Percentiles rank a stretch among this genome's conserved stretches.
Evolutionary conservation across 2,888 invertebrate species (phyloP).

Genomic region (Scrobipalpa costella): DNA sequence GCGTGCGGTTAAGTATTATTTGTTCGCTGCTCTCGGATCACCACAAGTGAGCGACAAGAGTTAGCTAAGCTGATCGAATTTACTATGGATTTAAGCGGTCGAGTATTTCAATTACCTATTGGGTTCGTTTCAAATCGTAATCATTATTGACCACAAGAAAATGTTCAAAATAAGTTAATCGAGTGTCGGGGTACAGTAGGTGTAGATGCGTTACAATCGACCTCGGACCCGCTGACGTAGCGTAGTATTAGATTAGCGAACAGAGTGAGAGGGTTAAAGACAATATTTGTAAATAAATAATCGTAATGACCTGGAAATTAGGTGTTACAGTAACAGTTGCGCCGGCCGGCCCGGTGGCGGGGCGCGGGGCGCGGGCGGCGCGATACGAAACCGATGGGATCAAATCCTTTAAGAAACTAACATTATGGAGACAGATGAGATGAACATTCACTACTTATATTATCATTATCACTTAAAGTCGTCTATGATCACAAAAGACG

Average conservation of each 20-base stretch:
- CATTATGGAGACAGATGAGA: slow-evolving; percentile 68
- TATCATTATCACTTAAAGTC: slow-evolving; percentile 61
- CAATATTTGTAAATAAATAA: slow-evolving; percentile 82
- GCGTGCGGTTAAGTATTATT: slow-evolving; percentile 44
- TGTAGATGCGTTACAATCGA: slow-evolving; percentile 72
- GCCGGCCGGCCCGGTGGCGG: slow-evolving; percentile 34
- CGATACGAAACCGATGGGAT: slow-evolving; percentile 80
- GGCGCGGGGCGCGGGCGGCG: slow-evolving; percentile 54
- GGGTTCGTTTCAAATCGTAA: slow-evolving; percentile 64
- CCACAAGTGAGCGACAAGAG: slow-evolving; percentile 57
- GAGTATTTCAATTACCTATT: slow-evolving; percentile 67
- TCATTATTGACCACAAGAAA: slow-evolving; percentile 66
- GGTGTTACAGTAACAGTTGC: slow-evolving; percentile 69
- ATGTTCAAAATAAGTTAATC: slow-evolving; percentile 67
- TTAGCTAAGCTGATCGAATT: slow-evolving; percentile 79
- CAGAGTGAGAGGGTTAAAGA: slow-evolving; percentile 82
- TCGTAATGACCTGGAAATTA: slow-evolving; percentile 75
- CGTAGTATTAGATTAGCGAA: slow-evolving; percentile 77
- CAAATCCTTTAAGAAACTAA: slow-evolving; percentile 82
- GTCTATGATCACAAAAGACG: slow-evolving; percentile 75
- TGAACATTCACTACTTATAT: slow-evolving; percentile 59
- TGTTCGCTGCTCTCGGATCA: slow-evolving; percentile 58
- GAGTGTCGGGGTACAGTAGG: slow-evolving; percentile 65
- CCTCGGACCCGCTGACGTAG: slow-evolving; percentile 74
- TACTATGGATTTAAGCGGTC: slow-evolving; percentile 79